Conservation (phyloP, 2,113 vertebrate genomes). For the Oceanites oceanicus region DNA sequence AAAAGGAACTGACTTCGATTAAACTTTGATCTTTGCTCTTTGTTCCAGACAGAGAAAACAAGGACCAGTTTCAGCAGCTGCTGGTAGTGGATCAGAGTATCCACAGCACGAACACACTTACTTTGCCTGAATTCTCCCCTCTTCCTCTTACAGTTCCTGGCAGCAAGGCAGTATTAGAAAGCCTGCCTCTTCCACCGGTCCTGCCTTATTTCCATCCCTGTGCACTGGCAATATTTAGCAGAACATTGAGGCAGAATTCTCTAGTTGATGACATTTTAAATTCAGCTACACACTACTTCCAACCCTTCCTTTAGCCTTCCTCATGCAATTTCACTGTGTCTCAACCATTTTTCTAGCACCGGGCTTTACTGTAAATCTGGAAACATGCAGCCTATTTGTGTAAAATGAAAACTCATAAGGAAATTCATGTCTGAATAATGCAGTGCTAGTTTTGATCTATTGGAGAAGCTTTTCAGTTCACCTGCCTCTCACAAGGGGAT, state of each 20-base stretch:
- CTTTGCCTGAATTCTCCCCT: neutral
- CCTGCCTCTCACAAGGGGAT: neutral
- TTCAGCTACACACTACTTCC: neutral
- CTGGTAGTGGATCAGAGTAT: neutral
- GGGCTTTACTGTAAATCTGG: neutral
- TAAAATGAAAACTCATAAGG: neutral
- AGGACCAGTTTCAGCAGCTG: neutral
- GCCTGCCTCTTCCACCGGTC: neutral
- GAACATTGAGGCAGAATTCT: neutral
- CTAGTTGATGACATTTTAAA: neutral
- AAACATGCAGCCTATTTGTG: neutral
- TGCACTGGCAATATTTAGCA: neutral
- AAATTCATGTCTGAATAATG: slow-evolving; percentile 17
- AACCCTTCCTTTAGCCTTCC: neutral
- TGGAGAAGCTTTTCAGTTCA: neutral
- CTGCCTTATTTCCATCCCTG: neutral
- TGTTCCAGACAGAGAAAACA: neutral
- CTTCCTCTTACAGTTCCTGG: neutral
- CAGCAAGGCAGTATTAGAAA: neutral
- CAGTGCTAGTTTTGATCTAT: neutral
- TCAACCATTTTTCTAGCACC: neutral
- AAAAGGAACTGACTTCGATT: neutral
- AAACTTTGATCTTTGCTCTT: slow-evolving; percentile 29
- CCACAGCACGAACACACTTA: neutral
- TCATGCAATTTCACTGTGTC: neutral